Base-by-base conservation (phyloP, 1,140 invertebrate genomes). In the Drosophila simulans region DNA sequence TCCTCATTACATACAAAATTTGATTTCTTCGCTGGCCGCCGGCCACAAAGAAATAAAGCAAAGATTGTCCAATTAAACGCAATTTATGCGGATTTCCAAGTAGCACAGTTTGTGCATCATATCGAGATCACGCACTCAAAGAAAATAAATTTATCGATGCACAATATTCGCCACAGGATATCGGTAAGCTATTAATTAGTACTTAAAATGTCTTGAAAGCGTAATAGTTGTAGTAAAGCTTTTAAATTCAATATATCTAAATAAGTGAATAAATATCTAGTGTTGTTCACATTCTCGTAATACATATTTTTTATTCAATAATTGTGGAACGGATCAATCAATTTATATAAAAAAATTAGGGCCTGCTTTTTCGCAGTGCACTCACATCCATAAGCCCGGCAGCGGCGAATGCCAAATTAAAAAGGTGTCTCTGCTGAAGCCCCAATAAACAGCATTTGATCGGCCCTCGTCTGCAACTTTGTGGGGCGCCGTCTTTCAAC, bases 51-150 rank as follows among this genome's bases (percentile, higher is more conserved):
- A 72, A 84, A 89, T 79, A 84, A 89, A 89, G 48, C 57, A 60
- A 58, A 88, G 88, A 88, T 88, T 88, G 83, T 89, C 83, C 83
- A 88, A 88, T 88, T 88, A 88, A 88, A 88, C 80, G 83, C 83
- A 89, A 88, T 89, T 88, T 88, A 89, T 80, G 65, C 49, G 84
- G 69, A 89, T 88, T 88, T 89, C 83, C 83, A 80, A 84, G 83
- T 83, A 89, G 79, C 51, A 40, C 43, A 42, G 39, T 53, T 54
- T 77, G 35, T 13, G 31, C n/a, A 39, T 37, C 31, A 68, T 39
- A 65, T 65, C 65, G 59, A 31, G 60, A 68, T 27, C 60, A 37
- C 20, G 22, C 64, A 68, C 64, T 64, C 8, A 5, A 42, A 58
- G 25, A 53, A 52, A 74, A 63, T 12, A 1, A 11, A 34, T 15